phyloP scores from a whole-genome alignment of 2,888 invertebrate species.

The Cheilosia scutellata region DNA sequence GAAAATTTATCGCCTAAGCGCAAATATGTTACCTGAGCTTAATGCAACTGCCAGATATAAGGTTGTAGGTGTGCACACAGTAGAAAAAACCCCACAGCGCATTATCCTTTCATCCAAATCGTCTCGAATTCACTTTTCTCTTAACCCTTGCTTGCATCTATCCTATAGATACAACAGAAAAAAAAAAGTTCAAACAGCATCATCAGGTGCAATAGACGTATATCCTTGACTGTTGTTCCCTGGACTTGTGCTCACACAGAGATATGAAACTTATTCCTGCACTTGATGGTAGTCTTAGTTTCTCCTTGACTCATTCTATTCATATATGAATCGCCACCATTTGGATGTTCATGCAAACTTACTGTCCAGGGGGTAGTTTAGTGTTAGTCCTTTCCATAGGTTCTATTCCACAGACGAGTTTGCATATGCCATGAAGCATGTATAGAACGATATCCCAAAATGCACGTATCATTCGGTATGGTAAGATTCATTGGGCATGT shows the following conservation, averaged over 20 bases:
- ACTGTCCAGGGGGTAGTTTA: slow-evolving; percentile 29
- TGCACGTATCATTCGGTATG: slow-evolving; percentile 22
- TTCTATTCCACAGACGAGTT: background rate
- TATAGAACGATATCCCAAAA: slow-evolving; percentile 5
- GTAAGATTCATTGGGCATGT: slow-evolving; percentile 26
- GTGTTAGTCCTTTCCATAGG: slow-evolving; percentile 4
- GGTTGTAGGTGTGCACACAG: slow-evolving; percentile 42
- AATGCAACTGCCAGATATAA: slow-evolving; percentile 59
- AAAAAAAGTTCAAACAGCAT: slow-evolving; percentile 16
- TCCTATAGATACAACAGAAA: background rate
- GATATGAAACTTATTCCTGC: slow-evolving; percentile 51
- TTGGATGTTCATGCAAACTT: slow-evolving; percentile 42
- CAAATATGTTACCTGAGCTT: slow-evolving; percentile 63
- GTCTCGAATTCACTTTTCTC: slow-evolving; percentile 65
- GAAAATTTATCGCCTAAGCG: slow-evolving; percentile 67
- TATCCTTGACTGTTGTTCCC: slow-evolving; percentile 57
- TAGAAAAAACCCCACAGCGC: slow-evolving; percentile 46
- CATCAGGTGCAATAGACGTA: slow-evolving; percentile 60
- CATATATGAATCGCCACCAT: slow-evolving; percentile 49
- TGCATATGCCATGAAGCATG: background rate
- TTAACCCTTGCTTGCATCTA: background rate
- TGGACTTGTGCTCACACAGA: slow-evolving; percentile 11
- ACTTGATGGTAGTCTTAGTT: slow-evolving; percentile 49
- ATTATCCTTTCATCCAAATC: slow-evolving; percentile 71
- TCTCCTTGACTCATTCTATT: slow-evolving; percentile 47